Evolutionary conservation across 35 echinoderm and acorn worm genomes (phyloP), one percentile per base, ranked within the genome.

Genomic region (Holothuria glaberrima): DNA sequence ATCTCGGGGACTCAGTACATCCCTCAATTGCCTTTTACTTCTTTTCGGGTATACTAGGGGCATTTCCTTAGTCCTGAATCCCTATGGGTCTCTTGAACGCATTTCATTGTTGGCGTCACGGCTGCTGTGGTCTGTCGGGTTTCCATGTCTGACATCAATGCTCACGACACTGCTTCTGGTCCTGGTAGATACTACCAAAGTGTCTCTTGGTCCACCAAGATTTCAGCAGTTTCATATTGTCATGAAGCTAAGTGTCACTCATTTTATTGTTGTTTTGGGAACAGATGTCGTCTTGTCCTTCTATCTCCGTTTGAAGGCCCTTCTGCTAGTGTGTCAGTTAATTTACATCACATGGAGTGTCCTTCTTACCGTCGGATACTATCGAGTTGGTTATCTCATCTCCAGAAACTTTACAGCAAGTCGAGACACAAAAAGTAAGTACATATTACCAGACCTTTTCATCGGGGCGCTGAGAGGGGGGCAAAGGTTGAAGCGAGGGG

Each of bases 111-210:
- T 94, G 27, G n/a, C 93, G 0, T 97, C 95, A 12, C 70, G 95
- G 20, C 90, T 97, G 24, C 72, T 94, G 89, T 97, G 95, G 95
- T 97, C 95, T 12, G 59, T 94, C n/a, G 95, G 95, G 1, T 97
- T 97, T 50, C 95, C 95, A 0, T 94, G 92, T 70, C 54, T 97
- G 12, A 97, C 95, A 1, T 85, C 95, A 24, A 70, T 89, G 28
- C 82, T 97, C 30, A 94, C 88, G 3, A 97, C 92, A 33, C 75
- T 97, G 14, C 86, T 97, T 3, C 84, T 97, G 6, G 95, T 97
- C 28, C 71, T 97, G 25, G 72, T 94, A 5, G 95, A 97, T 69
- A 97, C 95, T 0, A 97, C 95, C n/a, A 97, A 94, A 73, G 57
- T 97, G 9, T 97, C 95, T 77, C 86, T 97, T 19, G 95, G 89